Conservation (phyloP, 2,888 invertebrate genomes). For the Belgica antarctica region DNA sequence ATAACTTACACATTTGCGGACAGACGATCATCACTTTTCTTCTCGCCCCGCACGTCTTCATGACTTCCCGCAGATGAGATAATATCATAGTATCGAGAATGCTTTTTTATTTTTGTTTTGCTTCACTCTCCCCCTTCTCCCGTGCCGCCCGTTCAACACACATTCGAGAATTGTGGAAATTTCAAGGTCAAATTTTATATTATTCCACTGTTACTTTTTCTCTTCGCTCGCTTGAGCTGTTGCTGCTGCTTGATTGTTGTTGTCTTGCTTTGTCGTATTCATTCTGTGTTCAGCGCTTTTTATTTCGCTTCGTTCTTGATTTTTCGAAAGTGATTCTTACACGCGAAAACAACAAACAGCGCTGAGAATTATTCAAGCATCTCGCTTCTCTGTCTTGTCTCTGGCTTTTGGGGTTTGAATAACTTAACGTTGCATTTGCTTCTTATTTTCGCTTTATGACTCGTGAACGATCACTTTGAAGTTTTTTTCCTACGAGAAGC, state of each 20-base stretch:
- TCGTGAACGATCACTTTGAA: conserved; percentile 5
- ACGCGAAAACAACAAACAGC: conserved; percentile 34
- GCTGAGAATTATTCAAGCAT: not conserved
- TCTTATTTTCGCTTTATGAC: not conserved
- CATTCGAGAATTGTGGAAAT: conserved; percentile 34
- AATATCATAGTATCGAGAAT: conserved; percentile 24
- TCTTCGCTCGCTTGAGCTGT: conserved; percentile 11
- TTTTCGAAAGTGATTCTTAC: conserved; percentile 41
- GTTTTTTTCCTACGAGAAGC: too few relatives aligned
- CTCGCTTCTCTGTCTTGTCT: not conserved
- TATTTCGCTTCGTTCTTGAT: conserved; percentile 31
- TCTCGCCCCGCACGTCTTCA: not conserved
- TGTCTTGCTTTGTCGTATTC: too few relatives aligned
- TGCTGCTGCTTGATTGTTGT: not conserved
- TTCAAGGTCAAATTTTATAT: conserved; percentile 43
- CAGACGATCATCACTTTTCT: not conserved
- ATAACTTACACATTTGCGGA: too few relatives aligned
- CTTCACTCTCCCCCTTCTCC: conserved; percentile 13
- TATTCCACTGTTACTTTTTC: conserved; percentile 44
- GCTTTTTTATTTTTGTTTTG: conserved; percentile 12
- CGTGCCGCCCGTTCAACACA: conserved; percentile 29
- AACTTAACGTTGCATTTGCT: too few relatives aligned
- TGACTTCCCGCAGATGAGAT: conserved; percentile 29
- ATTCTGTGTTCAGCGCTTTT: conserved; percentile 27
- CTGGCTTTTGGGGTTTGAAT: too few relatives aligned